Evolutionary conservation across 2,888 invertebrate species (phyloP).

Genomic region (Folsomia candida): DNA sequence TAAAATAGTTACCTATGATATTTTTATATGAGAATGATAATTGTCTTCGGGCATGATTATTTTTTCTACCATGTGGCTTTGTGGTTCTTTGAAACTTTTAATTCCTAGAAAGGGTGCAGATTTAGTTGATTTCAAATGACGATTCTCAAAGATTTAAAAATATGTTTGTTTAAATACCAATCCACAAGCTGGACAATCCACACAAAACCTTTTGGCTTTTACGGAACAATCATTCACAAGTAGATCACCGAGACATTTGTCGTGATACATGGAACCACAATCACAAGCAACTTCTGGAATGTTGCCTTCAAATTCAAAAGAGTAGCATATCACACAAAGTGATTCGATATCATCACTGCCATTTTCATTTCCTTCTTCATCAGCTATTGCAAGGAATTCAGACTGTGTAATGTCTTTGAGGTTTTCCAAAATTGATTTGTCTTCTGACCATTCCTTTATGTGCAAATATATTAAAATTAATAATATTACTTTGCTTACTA

Average conservation of each 20-base stretch:
- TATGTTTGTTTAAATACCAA: slow-evolving; percentile 13
- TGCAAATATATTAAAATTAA: slow-evolving; percentile 3
- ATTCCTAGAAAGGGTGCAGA: background rate
- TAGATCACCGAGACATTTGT: slow-evolving; percentile 56
- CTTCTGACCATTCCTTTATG: slow-evolving; percentile 52
- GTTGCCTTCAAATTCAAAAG: slow-evolving; percentile 53
- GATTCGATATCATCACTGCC: slow-evolving; percentile 51
- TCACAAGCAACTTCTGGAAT: slow-evolving; percentile 55
- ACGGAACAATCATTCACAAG: slow-evolving; percentile 33
- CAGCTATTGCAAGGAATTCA: slow-evolving; percentile 52
- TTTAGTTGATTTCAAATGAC: no score
- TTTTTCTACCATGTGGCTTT: background rate
- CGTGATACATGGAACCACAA: slow-evolving; percentile 55
- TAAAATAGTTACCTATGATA: no score
- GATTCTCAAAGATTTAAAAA: background rate
- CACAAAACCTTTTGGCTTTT: slow-evolving; percentile 20
- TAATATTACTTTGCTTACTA: background rate
- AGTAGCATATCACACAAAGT: slow-evolving; percentile 56
- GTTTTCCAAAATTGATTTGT: slow-evolving; percentile 52
- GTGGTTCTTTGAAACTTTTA: background rate
- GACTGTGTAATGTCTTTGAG: slow-evolving; percentile 52
- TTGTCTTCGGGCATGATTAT: no score
- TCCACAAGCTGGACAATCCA: slow-evolving; percentile 39
- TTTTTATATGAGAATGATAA: no score
- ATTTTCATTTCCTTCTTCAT: slow-evolving; percentile 44